Conservation (phyloP, 1,140 invertebrate genomes). For the Eumeta japonica region DNA sequence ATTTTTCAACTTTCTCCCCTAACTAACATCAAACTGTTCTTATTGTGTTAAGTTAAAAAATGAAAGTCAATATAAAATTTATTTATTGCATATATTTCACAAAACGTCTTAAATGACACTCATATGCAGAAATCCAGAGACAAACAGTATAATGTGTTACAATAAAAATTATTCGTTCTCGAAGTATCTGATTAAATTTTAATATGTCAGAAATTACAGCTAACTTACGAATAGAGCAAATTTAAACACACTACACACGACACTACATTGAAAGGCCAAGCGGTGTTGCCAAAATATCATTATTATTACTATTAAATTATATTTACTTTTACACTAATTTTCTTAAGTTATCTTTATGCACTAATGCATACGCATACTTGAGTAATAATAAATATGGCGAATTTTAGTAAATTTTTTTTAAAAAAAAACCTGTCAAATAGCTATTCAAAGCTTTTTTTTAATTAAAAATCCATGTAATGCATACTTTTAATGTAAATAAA, state of each 20-base stretch:
- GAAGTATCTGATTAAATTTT: conserved; percentile 19
- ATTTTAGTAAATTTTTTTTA: conserved; percentile 16
- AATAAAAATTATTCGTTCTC: conserved; percentile 31
- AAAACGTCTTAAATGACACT: conserved; percentile 56
- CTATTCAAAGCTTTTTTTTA: conserved; percentile 25
- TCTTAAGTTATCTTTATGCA: conserved; percentile 15
- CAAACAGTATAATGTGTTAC: conserved; percentile 44
- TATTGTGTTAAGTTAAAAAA: no score
- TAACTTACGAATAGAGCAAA: conserved; percentile 18
- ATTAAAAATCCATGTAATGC: no score
- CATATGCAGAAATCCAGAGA: conserved; percentile 48
- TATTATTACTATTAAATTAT: conserved; percentile 24
- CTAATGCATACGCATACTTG: conserved; percentile 12
- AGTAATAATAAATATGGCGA: conserved; percentile 20
- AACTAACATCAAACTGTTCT: no score
- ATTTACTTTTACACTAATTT: conserved; percentile 18
- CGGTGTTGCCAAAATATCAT: conserved; percentile 48
- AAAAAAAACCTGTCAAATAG: conserved; percentile 30
- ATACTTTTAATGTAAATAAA: no score
- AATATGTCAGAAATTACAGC: conserved; percentile 26
- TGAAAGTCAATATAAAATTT: no score
- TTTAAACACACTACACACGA: conserved; percentile 33
- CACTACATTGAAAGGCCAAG: conserved; percentile 55
- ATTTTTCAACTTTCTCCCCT: no score
- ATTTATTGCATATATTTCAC: no score